Evolutionary conservation across 1,140 invertebrate genomes (phyloP).

Genomic region (Cydia amplana): DNA sequence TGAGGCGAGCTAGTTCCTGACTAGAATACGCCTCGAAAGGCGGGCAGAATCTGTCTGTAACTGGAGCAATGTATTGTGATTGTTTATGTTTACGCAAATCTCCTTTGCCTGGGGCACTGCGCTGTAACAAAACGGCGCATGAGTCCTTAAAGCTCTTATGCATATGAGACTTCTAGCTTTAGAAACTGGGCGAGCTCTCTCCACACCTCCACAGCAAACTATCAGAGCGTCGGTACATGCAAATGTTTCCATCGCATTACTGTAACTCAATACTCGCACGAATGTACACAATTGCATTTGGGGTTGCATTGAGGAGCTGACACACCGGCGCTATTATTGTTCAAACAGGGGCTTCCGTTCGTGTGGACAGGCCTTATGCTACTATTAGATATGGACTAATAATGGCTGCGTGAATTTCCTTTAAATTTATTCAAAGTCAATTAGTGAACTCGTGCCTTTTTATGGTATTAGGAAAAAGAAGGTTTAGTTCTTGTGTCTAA

Average conservation of each 20-base stretch:
- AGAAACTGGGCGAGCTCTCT: conserved; percentile 18
- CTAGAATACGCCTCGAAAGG: neutral
- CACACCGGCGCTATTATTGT: conserved; percentile 64
- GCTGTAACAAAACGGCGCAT: conserved; percentile 1
- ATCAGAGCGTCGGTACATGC: conserved; percentile 47
- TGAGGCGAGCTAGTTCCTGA: conserved; percentile 2
- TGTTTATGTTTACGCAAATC: conserved; percentile 19
- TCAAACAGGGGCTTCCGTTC: conserved; percentile 60
- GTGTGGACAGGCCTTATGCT: conserved; percentile 37
- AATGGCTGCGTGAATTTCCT: neutral
- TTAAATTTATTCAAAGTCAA: neutral
- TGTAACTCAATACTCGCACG: conserved; percentile 75
- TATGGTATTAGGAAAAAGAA: neutral
- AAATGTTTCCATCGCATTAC: conserved; percentile 72
- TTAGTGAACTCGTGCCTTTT: neutral
- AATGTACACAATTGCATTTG: conserved; percentile 77
- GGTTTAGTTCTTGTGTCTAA: neutral
- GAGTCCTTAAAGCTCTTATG: conserved; percentile 11
- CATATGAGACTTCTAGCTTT: conserved; percentile 1
- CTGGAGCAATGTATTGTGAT: conserved; percentile 26
- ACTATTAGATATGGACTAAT: conserved; percentile 17
- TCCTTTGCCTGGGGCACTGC: neutral
- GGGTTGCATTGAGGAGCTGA: conserved; percentile 69
- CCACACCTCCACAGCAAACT: conserved; percentile 29
- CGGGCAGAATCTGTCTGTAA: conserved; percentile 1